Base-by-base conservation (phyloP, 2,797 vertebrate genomes). In the Sebastes trivittatus region DNA sequence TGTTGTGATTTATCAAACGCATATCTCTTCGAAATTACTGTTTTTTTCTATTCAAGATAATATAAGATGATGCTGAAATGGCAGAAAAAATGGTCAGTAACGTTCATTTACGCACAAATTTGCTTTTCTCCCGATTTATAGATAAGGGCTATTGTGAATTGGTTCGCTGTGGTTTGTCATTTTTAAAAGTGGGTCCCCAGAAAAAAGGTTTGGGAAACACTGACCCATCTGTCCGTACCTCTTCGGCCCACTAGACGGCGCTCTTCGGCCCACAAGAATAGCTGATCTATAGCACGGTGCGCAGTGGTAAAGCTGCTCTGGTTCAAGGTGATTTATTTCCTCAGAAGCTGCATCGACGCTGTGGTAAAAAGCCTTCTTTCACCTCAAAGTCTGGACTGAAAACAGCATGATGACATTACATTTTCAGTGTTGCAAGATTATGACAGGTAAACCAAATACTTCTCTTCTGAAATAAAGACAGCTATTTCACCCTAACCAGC, bases 241-340 rank as follows among this genome's bases (percentile, higher is more conserved):
- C 22, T 7, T 7, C 34, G 22, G 22, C 32, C n/a, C 36, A 64
- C 13, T 25, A 42, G 36, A 18, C 16, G 36, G 62, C 14, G 13
- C 62, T 63, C 34, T 56, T 13, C 2, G 22, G 6, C 54, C 23
- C 54, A 56, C 22, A 22, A 25, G 54, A 49, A 49, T 5, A 30
- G 16, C 9, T 32, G 58, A 32, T 59, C 14, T 18, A 36, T 11
- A 49, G 52, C 30, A 29, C 63, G 34, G 18, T 69, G 29, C 27
- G 54, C 59, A 32, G 58, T 22, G 8, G 29, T 22, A 32, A 60
- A 71, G 32, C 70, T 52, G 36, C 16, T 42, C 20, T 22, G 14
- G 52, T 81, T 77, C 38, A 32, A 66, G 29, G 78, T 67, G 62
- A 86, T 83, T 80, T 66, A 83, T 78, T 72, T 71, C 34, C 22